Conservation (phyloP, 2,888 invertebrate genomes). For the Nephrotoma guestfalica region DNA sequence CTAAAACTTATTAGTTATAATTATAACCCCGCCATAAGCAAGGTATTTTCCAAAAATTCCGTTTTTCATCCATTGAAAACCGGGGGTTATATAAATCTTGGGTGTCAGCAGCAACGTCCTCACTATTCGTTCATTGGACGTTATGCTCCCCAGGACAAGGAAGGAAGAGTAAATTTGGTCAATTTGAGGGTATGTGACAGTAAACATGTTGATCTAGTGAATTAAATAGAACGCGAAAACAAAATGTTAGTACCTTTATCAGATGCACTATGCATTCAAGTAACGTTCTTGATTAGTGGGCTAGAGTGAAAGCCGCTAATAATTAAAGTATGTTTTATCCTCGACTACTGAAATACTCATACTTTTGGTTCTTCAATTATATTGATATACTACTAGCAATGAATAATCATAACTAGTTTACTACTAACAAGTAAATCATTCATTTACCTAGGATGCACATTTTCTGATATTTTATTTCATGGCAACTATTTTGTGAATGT, state of each 20-base stretch:
- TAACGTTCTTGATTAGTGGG: too few species aligned
- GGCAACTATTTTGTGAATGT: too few species aligned
- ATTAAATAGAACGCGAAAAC: neutral
- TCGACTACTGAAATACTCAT: too few species aligned
- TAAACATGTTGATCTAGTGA: neutral
- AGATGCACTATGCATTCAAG: too few species aligned
- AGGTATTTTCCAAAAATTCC: constrained; percentile 68
- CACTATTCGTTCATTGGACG: constrained; percentile 75
- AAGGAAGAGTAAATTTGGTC: constrained; percentile 26
- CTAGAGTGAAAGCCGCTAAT: too few species aligned
- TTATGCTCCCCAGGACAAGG: constrained; percentile 82
- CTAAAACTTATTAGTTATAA: neutral
- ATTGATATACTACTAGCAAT: too few species aligned
- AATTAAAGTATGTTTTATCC: too few species aligned
- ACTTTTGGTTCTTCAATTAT: too few species aligned
- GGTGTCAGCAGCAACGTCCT: constrained; percentile 76
- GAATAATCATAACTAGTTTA: too few species aligned
- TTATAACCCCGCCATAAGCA: constrained; percentile 39
- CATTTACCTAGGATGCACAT: too few species aligned
- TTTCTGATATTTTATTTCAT: too few species aligned
- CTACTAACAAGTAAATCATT: too few species aligned
- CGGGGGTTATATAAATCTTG: constrained; percentile 26
- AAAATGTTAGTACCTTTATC: neutral
- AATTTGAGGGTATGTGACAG: neutral
- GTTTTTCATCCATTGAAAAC: constrained; percentile 36